Evolutionary conservation across 2,888 invertebrate genomes (phyloP), one percentile per base, ranked within the genome.

Genomic region (Desoria tigrina): DNA sequence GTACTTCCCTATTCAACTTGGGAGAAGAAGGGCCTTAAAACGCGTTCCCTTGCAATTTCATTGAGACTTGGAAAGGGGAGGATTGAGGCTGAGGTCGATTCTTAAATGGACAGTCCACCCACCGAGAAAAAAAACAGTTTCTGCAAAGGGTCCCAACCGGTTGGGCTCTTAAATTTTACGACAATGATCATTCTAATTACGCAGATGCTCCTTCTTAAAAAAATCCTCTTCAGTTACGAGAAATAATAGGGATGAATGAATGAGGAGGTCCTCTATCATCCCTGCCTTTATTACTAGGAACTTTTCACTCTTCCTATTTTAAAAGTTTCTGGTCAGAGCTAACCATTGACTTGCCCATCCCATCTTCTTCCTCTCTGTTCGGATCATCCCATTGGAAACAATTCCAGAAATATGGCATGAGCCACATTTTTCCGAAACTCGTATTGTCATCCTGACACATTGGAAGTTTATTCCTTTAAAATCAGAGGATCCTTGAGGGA

Each of bases 101-200:
- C 45, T 9, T n/a, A n/a, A 45, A 21, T 18, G 6, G 4, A 45
- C 6, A 16, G n/a, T 21, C 45, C 45, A 16, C 45, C 45, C 45
- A 18, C 45, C 9, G 16, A 45, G 16, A 16, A 45, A 45, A 45
- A 6, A 16, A n/a, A n/a, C n/a, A n/a, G n/a, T 45, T n/a, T 45
- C 16, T 45, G n/a, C 16, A 21, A 16, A 6, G 6, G 21, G 45
- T n/a, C 16, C 9, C 4, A 45, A 45, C 45, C n/a, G n/a, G 21
- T 11, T n/a, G 6, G 21, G 45, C 45, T 45, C 45, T 45, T 6
- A 3, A 39, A 18, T 45, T 45, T 16, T 21, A 4, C 9, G 16
- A 45, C 45, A 45, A 45, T 45, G 16, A 45, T 21, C 45, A 45
- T 45, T 45, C 45, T 45, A 45, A 45, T 45, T 45, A 45, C 45